phyloP scores from a whole-genome alignment of 2,888 invertebrate genomes.

The Agriopis aurantiaria region DNA sequence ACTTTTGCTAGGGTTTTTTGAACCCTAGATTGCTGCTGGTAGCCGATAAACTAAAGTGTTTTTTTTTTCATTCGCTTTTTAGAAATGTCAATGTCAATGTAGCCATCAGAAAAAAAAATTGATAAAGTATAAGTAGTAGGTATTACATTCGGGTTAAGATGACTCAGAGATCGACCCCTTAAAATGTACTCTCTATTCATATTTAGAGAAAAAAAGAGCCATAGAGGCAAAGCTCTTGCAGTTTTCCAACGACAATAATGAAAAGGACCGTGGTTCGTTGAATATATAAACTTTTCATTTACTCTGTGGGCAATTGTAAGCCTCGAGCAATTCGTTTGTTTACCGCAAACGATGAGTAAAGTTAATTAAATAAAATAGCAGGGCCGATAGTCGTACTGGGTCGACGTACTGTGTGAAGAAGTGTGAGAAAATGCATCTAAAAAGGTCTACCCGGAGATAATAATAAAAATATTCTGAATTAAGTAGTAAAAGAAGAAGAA shows the following conservation, averaged over 20 bases:
- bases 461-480: too few species aligned
- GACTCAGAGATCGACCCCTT: too few species aligned
- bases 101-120: too few species aligned
- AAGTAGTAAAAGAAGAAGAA: not conserved
- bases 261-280: not conserved
- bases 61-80: too few species aligned
- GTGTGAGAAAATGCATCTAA: not conserved
- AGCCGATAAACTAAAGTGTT: too few species aligned
- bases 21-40: too few species aligned
- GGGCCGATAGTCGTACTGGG: not conserved
- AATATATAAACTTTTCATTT: slow-evolving; percentile 16
- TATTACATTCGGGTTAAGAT: too few species aligned
- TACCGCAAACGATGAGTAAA: slow-evolving; percentile 28
- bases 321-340: slow-evolving; percentile 2
- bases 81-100: too few species aligned
- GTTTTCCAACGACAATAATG: not conserved
- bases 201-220: not conserved
- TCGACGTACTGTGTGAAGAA: not conserved
- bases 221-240: not conserved
- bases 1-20: too few species aligned
- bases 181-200: not conserved
- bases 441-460: not conserved
- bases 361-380: slow-evolving; percentile 6
- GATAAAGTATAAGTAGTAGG: too few species aligned
- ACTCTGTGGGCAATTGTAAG: slow-evolving; percentile 9